phyloP scores from a whole-genome alignment of 2,797 vertebrate species.

The Anabacerthia variegaticeps region DNA sequence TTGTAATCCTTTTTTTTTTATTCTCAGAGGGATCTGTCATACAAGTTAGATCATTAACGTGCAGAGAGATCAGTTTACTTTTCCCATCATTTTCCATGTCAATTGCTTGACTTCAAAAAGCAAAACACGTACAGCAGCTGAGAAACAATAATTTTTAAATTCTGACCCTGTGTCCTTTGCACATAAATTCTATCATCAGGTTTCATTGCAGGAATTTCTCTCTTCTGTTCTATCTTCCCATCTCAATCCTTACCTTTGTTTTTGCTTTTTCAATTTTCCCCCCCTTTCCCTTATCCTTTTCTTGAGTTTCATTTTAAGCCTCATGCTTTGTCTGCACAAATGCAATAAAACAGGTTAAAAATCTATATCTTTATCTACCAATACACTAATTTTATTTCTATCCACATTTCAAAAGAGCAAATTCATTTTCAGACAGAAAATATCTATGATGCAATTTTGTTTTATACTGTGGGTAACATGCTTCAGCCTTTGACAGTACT shows the following conservation, averaged over 20 bases:
- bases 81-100: not conserved
- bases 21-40: not conserved
- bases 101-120: not conserved
- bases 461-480: not conserved
- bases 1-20: not conserved
- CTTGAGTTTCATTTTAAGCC: not conserved
- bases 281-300: not conserved
- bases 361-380: not conserved
- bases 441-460: not conserved
- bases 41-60: not conserved
- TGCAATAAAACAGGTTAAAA: not conserved
- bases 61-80: not conserved
- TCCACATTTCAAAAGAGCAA: not conserved
- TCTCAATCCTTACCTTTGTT: not conserved
- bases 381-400: not conserved
- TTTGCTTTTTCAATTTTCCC: not conserved
- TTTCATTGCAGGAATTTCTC: not conserved
- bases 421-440: slow-evolving; percentile 3
- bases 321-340: not conserved
- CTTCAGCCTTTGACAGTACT: not conserved
- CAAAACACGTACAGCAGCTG: not conserved
- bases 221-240: not conserved
- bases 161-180: not conserved
- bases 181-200: not conserved
- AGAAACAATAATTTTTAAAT: not conserved